phyloP scores from a whole-genome alignment of 1,140 invertebrate genomes.

The Thalassaphorura encarpata region DNA sequence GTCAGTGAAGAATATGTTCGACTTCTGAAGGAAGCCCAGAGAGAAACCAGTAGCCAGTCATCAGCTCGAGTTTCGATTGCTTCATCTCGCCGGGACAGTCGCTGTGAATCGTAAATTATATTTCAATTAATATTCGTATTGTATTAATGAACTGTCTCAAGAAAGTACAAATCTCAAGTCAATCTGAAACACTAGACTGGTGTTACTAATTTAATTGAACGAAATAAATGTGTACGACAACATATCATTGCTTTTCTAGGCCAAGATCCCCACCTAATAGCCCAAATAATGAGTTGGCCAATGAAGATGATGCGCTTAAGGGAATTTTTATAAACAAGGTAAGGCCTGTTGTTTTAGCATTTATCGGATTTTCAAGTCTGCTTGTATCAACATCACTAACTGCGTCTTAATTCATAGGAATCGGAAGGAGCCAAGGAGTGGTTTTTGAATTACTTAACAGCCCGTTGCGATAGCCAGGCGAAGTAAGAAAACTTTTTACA shows the following conservation, averaged over 20 bases:
- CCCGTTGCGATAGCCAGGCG: slow-evolving; percentile 1
- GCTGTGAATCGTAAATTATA: slow-evolving; percentile 34
- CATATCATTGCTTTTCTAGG: slow-evolving; percentile 49
- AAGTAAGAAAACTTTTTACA: too few species aligned
- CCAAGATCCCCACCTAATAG: slow-evolving; percentile 85
- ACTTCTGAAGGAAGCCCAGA: slow-evolving; percentile 70
- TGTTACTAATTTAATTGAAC: neutral
- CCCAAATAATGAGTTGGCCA: slow-evolving; percentile 65
- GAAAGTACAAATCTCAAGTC: too few species aligned
- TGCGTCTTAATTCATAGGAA: slow-evolving; percentile 12
- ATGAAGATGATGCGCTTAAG: slow-evolving; percentile 59
- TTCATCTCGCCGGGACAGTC: too few species aligned
- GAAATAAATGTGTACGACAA: slow-evolving; percentile 8
- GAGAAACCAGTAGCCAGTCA: slow-evolving; percentile 73
- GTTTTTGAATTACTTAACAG: slow-evolving; percentile 14
- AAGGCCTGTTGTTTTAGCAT: too few species aligned
- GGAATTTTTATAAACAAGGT: slow-evolving; percentile 71
- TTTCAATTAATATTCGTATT: too few species aligned
- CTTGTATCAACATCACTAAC: too few species aligned
- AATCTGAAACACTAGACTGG: neutral
- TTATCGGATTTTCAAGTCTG: too few species aligned
- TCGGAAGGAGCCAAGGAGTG: slow-evolving; percentile 18
- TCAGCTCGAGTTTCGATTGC: slow-evolving; percentile 69
- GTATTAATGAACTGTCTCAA: too few species aligned
- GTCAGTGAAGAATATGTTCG: slow-evolving; percentile 77